Base-by-base conservation (phyloP, 1,140 invertebrate species). In the Maconellicoccus hirsutus region DNA sequence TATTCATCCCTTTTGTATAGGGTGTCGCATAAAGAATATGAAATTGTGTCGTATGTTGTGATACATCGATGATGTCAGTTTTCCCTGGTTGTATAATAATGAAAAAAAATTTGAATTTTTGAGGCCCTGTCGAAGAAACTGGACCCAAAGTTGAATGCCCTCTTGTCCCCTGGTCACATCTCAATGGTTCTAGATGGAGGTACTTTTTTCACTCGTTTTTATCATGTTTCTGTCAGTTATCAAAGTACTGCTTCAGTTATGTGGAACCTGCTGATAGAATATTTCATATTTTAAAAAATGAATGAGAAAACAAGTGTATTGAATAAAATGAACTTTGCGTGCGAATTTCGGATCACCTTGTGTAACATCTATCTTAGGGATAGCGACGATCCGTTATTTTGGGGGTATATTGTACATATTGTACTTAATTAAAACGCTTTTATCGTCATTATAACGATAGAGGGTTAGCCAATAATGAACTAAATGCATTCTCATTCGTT, bases 351-450 rank as follows among this genome's bases (percentile, higher is more conserved):
- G 16, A 66, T 8, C 61, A 66, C 10, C 61, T 4, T 66, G 25
- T 66, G 4, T 22, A 66, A 25, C 22, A 23, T 66, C 10, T 26
- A 66, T 66, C 25, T 26, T 66, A 25, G 61, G 42, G 42, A 66
- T 66, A 25, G 10, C 22, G 25, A 66, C 61, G 61, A 66, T 12
- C 16, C 22, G 61, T 19, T 66, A 66, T 23, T 66, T 23, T 26
- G 61, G 21, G 61, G 61, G 61, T 66, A 16, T 66, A 66, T 66
- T 66, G 61, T 66, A 66, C 61, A 66, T 66, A 66, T 66, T 66
- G 61, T 66, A 66, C 61, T 66, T 66, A 66, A 66, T 66, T 66
- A 66, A 66, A 66, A 66, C 61, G 61, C 61, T 66, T 66, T 66
- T 66, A 66, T 66, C 19, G 61, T 66, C 61, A 66, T 66, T 66